phyloP scores from a whole-genome alignment of 2,888 invertebrate species.

The Myopa tessellatipennis region DNA sequence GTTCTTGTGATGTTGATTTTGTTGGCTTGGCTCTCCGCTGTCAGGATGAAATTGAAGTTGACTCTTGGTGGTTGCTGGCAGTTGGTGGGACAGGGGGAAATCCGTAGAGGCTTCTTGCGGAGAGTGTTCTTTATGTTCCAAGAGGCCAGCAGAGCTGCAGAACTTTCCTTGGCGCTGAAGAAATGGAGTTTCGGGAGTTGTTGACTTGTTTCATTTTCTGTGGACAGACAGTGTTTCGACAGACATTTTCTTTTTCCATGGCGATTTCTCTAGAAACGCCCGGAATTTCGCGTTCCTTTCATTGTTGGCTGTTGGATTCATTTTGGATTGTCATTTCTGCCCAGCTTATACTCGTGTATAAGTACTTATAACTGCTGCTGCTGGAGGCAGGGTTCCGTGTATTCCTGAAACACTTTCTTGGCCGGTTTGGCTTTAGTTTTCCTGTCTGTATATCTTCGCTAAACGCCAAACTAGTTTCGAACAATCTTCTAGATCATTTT shows the following conservation, averaged over 20 bases:
- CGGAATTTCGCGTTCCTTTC: slow-evolving; percentile 12
- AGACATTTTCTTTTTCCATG: slow-evolving; percentile 20
- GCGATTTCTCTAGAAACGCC: slow-evolving; percentile 19
- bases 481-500: too few relatives aligned
- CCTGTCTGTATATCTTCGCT: too few relatives aligned
- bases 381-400: too few relatives aligned
- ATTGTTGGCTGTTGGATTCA: not conserved
- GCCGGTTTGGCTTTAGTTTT: too few relatives aligned
- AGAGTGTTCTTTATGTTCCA: slow-evolving; percentile 32
- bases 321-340: too few relatives aligned
- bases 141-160: slow-evolving; percentile 37
- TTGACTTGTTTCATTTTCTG: slow-evolving; percentile 1
- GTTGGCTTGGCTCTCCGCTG: not conserved
- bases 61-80: not conserved
- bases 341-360: too few relatives aligned
- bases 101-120: not conserved
- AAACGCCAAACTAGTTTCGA: too few relatives aligned
- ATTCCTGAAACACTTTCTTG: too few relatives aligned
- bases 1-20: not conserved
- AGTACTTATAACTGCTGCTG: too few relatives aligned
- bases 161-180: slow-evolving; percentile 25
- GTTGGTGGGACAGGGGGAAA: not conserved
- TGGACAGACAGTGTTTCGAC: not conserved
- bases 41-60: slow-evolving; percentile 30
- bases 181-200: not conserved